Evolutionary conservation across 2,113 vertebrate species (phyloP), one percentile per base, ranked within the genome.

Genomic region (Empidonax alnorum): DNA sequence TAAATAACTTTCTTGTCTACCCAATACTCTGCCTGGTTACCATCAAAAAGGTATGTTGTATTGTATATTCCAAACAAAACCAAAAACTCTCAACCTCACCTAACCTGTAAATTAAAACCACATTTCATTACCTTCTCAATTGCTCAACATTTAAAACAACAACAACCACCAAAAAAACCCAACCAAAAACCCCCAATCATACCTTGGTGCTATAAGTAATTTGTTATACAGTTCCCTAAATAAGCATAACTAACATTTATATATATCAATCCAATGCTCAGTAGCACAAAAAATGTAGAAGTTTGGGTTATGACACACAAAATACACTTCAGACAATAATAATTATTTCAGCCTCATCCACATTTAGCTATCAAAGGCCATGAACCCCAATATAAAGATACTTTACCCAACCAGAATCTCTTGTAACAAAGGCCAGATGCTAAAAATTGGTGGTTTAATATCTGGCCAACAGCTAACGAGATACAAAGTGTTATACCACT

Each of bases 171-270:
- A 21, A 35, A n/a, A 52, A 30, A n/a, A 27, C 11, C 10, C 10
- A 50, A 16, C 4, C 14, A 19, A 39, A 35, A 11, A 4, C 0
- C 0, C 6, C 0, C 4, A 21, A 5, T 7, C 3, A 13, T 42
- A 71, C 50, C 22, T 35, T 52, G 10, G 12, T 49, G 33, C 8
- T 85, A 33, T 22, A 86, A 33, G 10, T 41, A 41, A 41, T 62
- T 67, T 8, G 21, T 7, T 52, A 47, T 2, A 7, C 31, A 67
- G 2, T 63, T 63, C 16, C 55, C 35, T 23, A 69, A 42, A 47
- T 75, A 63, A 56, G 46, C 4, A 53, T 47, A 6, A 47, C 6
- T 55, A 55, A 53, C 0, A 28, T 46, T 69, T 84, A 53, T 61
- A 72, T 49, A 47, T 92, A 75, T 53, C 20, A 68, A 62, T 53